Evolutionary conservation across 2,113 vertebrate genomes (phyloP).

Genomic region (Cynopterus brachyotis): DNA sequence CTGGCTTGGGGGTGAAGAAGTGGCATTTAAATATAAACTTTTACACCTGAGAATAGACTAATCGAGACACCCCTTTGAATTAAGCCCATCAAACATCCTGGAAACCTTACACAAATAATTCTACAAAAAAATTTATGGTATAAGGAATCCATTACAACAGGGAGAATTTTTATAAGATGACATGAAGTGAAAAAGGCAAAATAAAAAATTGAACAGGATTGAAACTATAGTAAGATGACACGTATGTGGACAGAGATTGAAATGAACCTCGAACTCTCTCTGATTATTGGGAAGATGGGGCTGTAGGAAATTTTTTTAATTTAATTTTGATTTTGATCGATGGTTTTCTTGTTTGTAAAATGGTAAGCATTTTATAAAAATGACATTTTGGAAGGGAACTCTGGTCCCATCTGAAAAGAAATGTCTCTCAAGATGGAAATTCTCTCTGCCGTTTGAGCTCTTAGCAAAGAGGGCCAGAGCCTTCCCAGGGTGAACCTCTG

Average conservation of each 20-base stretch:
- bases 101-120: constrained; percentile 21
- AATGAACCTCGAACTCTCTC: background rate
- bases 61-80: background rate
- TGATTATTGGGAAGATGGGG: background rate
- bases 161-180: background rate
- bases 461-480: background rate
- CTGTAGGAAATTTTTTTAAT: background rate
- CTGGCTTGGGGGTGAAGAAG: background rate
- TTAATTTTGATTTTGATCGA: background rate
- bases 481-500: background rate
- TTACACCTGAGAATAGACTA: background rate
- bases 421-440: background rate
- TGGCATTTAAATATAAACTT: background rate
- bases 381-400: background rate
- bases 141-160: background rate
- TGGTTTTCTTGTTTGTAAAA: background rate
- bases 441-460: background rate
- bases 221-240: background rate
- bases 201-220: background rate
- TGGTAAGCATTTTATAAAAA: background rate
- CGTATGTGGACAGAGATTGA: background rate
- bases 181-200: background rate
- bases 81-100: background rate
- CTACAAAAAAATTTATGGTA: background rate
- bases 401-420: background rate